Evolutionary conservation across 2,888 invertebrate species (phyloP).

Genomic region (Uropetala carovei): DNA sequence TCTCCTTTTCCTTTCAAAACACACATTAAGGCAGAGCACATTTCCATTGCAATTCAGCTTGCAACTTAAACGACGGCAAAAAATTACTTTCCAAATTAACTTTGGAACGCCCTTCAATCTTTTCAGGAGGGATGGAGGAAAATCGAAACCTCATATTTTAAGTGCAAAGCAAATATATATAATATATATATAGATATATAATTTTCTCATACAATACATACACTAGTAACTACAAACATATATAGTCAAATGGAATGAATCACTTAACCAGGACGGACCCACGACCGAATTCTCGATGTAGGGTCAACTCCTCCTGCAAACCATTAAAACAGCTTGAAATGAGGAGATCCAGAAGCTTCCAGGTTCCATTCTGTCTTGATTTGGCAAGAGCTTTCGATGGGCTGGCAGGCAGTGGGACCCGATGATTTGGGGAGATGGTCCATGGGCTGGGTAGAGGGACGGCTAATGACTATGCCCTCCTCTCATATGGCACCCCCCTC

Average conservation of each 20-base stretch:
- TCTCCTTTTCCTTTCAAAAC: background rate
- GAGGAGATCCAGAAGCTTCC: conserved; percentile 60
- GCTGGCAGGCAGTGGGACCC: conserved; percentile 60
- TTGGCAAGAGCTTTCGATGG: conserved; percentile 42
- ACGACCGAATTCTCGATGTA: conserved; percentile 56
- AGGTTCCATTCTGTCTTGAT: conserved; percentile 26
- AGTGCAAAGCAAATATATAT: conserved; percentile 54
- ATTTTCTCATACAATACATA: conserved; percentile 54
- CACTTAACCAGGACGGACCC: conserved; percentile 64
- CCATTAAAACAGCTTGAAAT: background rate
- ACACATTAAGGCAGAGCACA: conserved; percentile 59
- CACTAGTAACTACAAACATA: conserved; percentile 49
- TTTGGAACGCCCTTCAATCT: conserved; percentile 26
- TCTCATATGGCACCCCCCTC: conserved; percentile 56
- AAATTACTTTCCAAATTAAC: background rate
- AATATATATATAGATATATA: conserved; percentile 44
- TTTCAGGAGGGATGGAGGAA: conserved; percentile 12
- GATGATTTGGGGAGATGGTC: conserved; percentile 50
- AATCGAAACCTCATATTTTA: conserved; percentile 48
- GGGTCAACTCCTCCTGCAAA: conserved; percentile 58
- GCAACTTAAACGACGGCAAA: conserved; percentile 20
- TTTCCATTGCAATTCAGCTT: conserved; percentile 52
- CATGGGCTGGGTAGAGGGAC: conserved; percentile 47
- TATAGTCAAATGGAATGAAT: conserved; percentile 61
- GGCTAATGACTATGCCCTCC: background rate